A percentile compares a stretch with the other conserved stretches of the same genome.
Conservation (phyloP, 2,113 vertebrate species). For the Sander vitreus region DNA sequence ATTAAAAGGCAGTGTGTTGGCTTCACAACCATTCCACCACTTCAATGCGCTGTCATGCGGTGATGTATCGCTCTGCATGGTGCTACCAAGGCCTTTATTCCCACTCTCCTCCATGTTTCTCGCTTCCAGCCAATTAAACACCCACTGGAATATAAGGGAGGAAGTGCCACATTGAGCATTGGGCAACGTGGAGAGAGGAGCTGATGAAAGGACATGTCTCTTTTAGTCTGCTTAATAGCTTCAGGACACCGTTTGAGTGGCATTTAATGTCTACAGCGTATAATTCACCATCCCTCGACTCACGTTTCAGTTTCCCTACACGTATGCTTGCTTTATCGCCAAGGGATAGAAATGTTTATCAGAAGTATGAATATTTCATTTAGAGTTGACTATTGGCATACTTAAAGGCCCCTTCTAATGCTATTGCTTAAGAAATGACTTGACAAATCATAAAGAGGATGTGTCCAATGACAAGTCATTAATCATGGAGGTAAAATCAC, state of each 20-base stretch:
- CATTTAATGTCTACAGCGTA: slow-evolving; percentile 64
- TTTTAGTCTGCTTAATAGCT: slow-evolving; percentile 76
- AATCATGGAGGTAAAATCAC: slow-evolving; percentile 10
- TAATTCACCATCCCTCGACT: slow-evolving; percentile 42
- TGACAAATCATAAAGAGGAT: slow-evolving; percentile 40
- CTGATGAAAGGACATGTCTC: slow-evolving; percentile 76
- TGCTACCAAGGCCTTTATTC: slow-evolving; percentile 76
- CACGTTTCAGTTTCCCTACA: slow-evolving; percentile 47
- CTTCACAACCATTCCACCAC: slow-evolving; percentile 75
- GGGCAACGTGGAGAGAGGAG: slow-evolving; percentile 61
- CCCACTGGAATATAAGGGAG: slow-evolving; percentile 69
- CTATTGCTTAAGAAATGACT: slow-evolving; percentile 58
- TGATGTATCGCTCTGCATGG: slow-evolving; percentile 81
- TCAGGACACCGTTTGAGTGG: slow-evolving; percentile 66
- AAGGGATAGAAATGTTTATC: slow-evolving; percentile 65
- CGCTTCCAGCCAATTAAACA: slow-evolving; percentile 82
- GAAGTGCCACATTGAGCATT: slow-evolving; percentile 67
- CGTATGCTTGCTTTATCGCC: slow-evolving; percentile 34
- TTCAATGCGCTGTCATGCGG: slow-evolving; percentile 78
- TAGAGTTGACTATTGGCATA: slow-evolving; percentile 45
- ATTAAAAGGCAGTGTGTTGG: slow-evolving; percentile 77
- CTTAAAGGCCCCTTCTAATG: slow-evolving; percentile 31
- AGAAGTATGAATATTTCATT: slow-evolving; percentile 58
- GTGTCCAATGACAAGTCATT: slow-evolving; percentile 43
- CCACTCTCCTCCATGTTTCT: slow-evolving; percentile 69